Percentiles rank a stretch among this genome's conserved stretches.
phyloP scores from a whole-genome alignment of 2,113 vertebrate species.

The Atractosteus spatula region DNA sequence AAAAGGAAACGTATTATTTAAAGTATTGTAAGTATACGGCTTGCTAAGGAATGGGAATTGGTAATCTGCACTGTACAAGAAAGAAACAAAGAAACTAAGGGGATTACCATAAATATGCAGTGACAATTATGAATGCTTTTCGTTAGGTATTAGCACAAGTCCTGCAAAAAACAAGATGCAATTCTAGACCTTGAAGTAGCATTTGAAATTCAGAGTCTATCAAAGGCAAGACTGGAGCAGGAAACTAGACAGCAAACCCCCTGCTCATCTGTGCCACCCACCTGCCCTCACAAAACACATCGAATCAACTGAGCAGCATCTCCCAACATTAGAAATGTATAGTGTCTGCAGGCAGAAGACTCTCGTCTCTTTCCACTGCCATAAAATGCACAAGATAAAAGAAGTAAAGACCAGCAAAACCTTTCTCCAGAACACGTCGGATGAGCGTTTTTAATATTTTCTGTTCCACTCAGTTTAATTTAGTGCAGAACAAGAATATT shows the following conservation, averaged over 20 bases:
- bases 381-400: too few species aligned
- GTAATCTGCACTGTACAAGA: slow-evolving; percentile 1
- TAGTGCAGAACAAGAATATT: neutral
- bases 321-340: too few species aligned
- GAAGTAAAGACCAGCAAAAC: too few species aligned
- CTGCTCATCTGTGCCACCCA: neutral
- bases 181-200: too few species aligned
- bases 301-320: too few species aligned
- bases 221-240: slow-evolving; percentile 21
- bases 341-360: too few species aligned
- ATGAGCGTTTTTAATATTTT: neutral
- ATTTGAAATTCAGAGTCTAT: too few species aligned
- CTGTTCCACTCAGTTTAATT: slow-evolving; percentile 14
- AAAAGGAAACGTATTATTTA: neutral
- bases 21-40: slow-evolving; percentile 2
- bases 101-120: slow-evolving; percentile 68
- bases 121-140: slow-evolving; percentile 30
- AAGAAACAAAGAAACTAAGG: slow-evolving; percentile 41
- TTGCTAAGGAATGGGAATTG: neutral
- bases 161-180: neutral
- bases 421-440: neutral
- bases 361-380: too few species aligned
- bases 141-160: neutral
- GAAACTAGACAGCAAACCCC: slow-evolving; percentile 26
- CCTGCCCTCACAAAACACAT: too few species aligned